Evolutionary conservation across 2,888 invertebrate genomes (phyloP), one percentile per base, ranked within the genome.

Genomic region (Cryptocephalus moraei): DNA sequence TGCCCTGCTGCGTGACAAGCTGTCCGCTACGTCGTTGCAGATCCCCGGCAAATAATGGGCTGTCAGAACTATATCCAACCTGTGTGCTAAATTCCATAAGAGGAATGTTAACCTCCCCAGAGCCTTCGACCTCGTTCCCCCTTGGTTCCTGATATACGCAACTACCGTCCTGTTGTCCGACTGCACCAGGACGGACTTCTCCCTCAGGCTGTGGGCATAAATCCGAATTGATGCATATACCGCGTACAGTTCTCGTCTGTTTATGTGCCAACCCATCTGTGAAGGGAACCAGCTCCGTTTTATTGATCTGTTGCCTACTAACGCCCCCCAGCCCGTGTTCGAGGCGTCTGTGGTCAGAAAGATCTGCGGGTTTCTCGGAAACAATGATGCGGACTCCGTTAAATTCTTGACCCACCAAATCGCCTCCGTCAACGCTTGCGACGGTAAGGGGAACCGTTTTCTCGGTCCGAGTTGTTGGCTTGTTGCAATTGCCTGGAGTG

Each of bases 1-100:
- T 9, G 12, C 13, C 13, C 46, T 51, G 22, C 43, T 42, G 11
- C 51, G 13, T 9, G 53, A 56, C 10, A 56, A 42, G 39, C 52
- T 54, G 54, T 57, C 53, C 9, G 57, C 56, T 4, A 52, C 33
- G 12, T 51, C 52, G 52, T 57, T 57, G 50, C 22, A 54, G 9
- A 33, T 13, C 6, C 56, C 52, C 31, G 52, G 56, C 9, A 56
- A 43, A 44, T 52, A 55, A 9, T 56, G 46, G 32, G 45, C 45
- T 34, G 33, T 43, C 34, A 52, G 34, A 8, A 14, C 9, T 13
- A 53, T 52, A 8, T 47, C 13, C 34, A 38, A 39, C 8, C 32
- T 41, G n/a, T 52, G 38, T 1, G 52, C 42, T 14, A 55, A 13
- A 1, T 1, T 48, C 22, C 52, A 38, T 3, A 56, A 43, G 4